Evolutionary conservation across 2,113 vertebrate species (phyloP), one percentile per base, ranked within the genome.

Genomic region (Cariama cristata): DNA sequence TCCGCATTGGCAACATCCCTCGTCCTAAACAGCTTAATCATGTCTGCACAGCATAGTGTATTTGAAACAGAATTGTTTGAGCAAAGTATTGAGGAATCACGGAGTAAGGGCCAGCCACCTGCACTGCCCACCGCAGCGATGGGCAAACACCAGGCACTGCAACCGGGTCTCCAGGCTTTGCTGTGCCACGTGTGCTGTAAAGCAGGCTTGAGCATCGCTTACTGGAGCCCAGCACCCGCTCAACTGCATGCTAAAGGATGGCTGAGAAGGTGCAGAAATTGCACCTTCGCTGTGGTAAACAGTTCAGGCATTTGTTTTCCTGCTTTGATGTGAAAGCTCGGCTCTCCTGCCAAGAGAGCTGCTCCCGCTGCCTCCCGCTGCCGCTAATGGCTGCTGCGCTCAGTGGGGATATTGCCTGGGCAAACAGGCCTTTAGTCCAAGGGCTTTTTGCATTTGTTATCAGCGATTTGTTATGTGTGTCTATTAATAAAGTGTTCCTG

Each of bases 101-200:
- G 2, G 42, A 32, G 21, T 13, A 22, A 60, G 30, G 0, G 2
- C 49, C 0, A 4, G 68, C n/a, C 22, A 12, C 27, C 4, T 4
- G 19, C 58, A 10, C 5, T 0, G 4, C 64, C 44, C 30, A 2
- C 11, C 0, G 3, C 1, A 1, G 85, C n/a, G 72, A 28, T 1
- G 12, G 40, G 9, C 30, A 4, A 38, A 8, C 8, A 1, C 14
- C n/a, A 11, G 52, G 28, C 56, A 3, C 1, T 2, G 22, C 22
- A 4, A 3, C 7, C 79, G 5, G 32, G 12, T 42, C 49, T 50
- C 40, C 42, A 8, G 80, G 35, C 38, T 44, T 19, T 24, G 47
- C 71, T 66, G 27, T 11, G 47, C 56, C 8, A 2, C 7, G 3
- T 0, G 9, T 20, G n/a, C 38, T 14, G 5, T 12, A 17, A 44